Evolutionary conservation across 2,888 invertebrate genomes (phyloP).

Genomic region (Eulithis testata): DNA sequence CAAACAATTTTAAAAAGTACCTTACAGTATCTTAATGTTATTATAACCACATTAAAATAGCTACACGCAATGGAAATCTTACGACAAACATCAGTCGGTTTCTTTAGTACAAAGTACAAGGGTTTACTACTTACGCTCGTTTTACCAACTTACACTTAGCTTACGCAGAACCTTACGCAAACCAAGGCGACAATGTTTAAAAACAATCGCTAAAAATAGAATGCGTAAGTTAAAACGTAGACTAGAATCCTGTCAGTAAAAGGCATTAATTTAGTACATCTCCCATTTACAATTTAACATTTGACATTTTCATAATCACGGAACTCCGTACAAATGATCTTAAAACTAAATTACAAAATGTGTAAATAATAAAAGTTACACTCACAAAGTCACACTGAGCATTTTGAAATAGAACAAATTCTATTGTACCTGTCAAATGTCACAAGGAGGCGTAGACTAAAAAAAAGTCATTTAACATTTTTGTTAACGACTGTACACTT

Average conservation of each 20-base stretch:
- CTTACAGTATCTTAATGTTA: conserved; percentile 47
- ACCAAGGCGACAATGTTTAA: background rate
- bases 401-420: conserved; percentile 4
- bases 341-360: conserved; percentile 29
- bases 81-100: conserved; percentile 50
- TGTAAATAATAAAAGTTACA: conserved; percentile 16
- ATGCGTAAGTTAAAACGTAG: conserved; percentile 2
- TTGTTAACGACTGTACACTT: conserved; percentile 2
- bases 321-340: conserved; percentile 9
- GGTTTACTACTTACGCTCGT: conserved; percentile 8
- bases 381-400: conserved; percentile 1
- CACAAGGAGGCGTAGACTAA: background rate
- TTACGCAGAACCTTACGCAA: background rate
- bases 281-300: conserved; percentile 24
- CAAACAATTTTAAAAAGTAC: conserved; percentile 77
- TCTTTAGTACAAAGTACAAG: conserved; percentile 37
- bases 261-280: conserved; percentile 9
- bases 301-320: conserved; percentile 17
- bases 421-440: conserved; percentile 7
- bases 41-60: conserved; percentile 52
- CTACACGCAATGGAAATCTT: conserved; percentile 51
- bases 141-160: background rate
- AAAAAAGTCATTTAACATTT: conserved; percentile 3
- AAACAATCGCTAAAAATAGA: background rate
- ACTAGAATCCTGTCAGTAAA: background rate